Percentiles rank a stretch among this genome's conserved stretches.
Evolutionary conservation across 2,113 vertebrate genomes (phyloP).

Genomic region (Polypterus senegalus): DNA sequence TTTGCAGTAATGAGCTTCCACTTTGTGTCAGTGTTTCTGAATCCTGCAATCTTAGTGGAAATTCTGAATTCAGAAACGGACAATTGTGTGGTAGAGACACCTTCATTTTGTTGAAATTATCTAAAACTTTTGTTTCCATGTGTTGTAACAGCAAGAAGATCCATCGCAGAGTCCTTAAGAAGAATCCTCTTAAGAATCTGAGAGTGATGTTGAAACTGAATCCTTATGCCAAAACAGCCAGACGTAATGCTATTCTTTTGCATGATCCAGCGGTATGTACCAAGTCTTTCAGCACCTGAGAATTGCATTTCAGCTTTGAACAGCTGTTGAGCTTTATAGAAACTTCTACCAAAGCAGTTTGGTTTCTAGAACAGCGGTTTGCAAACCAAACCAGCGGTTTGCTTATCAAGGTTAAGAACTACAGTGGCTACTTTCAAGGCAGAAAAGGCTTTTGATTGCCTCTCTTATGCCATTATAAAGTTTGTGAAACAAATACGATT

Average conservation of each 20-base stretch:
- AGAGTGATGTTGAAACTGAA: slow-evolving; percentile 93
- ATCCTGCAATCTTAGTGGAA: slow-evolving; percentile 38
- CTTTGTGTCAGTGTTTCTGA: slow-evolving; percentile 60
- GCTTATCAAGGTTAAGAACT: too few species aligned
- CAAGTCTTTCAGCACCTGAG: background rate
- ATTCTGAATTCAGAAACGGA: slow-evolving; percentile 33
- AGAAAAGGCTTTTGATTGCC: too few species aligned
- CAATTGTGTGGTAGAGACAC: too few species aligned
- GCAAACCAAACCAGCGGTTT: background rate
- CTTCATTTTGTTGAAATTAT: background rate
- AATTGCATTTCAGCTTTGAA: background rate
- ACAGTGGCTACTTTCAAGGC: too few species aligned
- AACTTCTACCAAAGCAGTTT: background rate
- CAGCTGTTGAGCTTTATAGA: background rate
- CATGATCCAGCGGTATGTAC: slow-evolving; percentile 67
- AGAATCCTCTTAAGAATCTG: slow-evolving; percentile 95
- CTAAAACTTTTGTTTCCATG: background rate
- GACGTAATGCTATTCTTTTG: slow-evolving; percentile 76
- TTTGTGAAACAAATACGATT: too few species aligned
- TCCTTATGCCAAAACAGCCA: slow-evolving; percentile 84
- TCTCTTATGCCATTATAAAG: too few species aligned
- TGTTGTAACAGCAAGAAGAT: slow-evolving; percentile 69
- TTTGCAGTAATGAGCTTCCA: slow-evolving; percentile 41
- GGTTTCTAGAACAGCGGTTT: background rate
- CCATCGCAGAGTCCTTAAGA: slow-evolving; percentile 83